Percentiles rank a stretch among this genome's conserved stretches.
phyloP scores from a whole-genome alignment of 2,113 vertebrate genomes.

The Elachura formosa region DNA sequence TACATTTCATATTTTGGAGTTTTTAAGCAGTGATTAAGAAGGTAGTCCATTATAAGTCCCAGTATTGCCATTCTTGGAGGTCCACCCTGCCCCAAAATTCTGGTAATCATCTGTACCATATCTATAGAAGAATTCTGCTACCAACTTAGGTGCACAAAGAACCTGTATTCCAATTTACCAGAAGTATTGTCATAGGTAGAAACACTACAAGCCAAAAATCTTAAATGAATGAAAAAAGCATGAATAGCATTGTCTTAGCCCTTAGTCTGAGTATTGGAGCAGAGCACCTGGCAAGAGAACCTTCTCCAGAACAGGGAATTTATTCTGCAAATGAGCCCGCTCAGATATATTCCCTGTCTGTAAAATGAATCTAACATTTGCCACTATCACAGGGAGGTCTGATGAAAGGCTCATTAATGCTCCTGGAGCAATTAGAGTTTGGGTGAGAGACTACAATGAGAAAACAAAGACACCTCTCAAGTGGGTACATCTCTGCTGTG shows the following conservation, averaged over 20 bases:
- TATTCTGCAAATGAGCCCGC: neutral
- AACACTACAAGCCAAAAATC: neutral
- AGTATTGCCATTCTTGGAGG: neutral
- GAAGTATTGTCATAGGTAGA: neutral
- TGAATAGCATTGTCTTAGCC: neutral
- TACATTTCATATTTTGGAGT: neutral
- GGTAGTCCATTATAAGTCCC: accelerated
- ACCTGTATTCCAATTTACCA: neutral
- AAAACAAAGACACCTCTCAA: neutral
- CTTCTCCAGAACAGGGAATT: neutral
- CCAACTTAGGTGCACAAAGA: neutral
- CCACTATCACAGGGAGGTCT: neutral
- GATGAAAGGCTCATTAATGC: neutral
- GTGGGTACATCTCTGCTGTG: neutral
- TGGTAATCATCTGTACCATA: accelerated
- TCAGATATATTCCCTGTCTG: neutral
- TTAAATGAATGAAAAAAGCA: neutral
- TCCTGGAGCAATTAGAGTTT: neutral
- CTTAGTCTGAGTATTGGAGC: neutral
- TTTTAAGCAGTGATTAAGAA: neutral
- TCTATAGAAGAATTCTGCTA: neutral
- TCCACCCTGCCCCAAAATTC: neutral
- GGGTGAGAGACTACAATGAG: neutral
- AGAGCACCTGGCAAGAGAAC: neutral
- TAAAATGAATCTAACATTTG: neutral